Evolutionary conservation across 2,888 invertebrate species (phyloP).

Genomic region (Diadromus collaris): DNA sequence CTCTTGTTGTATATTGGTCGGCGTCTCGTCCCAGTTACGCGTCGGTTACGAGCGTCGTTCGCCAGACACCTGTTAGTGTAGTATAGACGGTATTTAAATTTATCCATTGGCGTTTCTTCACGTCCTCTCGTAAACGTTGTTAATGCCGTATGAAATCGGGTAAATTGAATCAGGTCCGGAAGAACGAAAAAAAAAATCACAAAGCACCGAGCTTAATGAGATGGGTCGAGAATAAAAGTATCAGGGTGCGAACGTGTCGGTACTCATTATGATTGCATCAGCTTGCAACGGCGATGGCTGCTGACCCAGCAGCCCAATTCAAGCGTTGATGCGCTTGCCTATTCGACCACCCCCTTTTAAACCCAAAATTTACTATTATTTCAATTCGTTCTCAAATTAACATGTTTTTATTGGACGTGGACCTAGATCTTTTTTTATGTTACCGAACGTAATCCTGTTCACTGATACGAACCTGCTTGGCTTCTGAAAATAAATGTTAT

Average conservation of each 20-base stretch:
- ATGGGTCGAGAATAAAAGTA: not conserved
- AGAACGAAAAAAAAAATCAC: constrained; percentile 25
- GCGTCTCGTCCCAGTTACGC: not conserved
- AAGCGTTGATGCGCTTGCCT: constrained; percentile 21
- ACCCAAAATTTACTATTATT: not conserved
- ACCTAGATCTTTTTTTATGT: no score
- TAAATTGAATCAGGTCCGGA: not conserved
- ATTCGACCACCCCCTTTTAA: constrained; percentile 7
- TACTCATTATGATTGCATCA: constrained; percentile 51
- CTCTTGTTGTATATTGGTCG: not conserved
- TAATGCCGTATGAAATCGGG: not conserved
- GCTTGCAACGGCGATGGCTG: not conserved
- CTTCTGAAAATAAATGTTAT: no score
- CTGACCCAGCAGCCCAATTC: constrained; percentile 48
- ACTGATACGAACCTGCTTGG: no score
- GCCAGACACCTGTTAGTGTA: not conserved
- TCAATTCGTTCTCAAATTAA: not conserved
- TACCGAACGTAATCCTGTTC: no score
- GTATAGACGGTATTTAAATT: not conserved
- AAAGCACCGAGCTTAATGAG: constrained; percentile 38
- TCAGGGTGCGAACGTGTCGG: constrained; percentile 32
- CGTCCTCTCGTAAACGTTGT: no score
- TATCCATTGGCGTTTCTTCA: not conserved
- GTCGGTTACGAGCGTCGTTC: not conserved
- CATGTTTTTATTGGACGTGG: not conserved